Evolutionary conservation across 2,888 invertebrate genomes (phyloP).

Genomic region (Trissoscelio sp.): DNA sequence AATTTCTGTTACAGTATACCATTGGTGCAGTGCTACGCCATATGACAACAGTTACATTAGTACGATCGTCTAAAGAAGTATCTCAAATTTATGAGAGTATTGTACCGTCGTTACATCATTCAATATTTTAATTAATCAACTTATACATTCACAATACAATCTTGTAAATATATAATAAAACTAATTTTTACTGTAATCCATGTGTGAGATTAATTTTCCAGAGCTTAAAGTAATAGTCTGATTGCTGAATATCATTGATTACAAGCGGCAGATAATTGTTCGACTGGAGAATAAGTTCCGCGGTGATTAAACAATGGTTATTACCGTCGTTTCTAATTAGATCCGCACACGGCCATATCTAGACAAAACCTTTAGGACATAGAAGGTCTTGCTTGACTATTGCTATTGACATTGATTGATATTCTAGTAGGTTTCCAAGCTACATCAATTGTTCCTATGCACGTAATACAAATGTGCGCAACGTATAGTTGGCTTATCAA

Average conservation of each 20-base stretch:
- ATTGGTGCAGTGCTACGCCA: slow-evolving; percentile 71
- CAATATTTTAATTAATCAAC: not conserved
- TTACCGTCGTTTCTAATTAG: slow-evolving; percentile 56
- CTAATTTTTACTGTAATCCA: not conserved
- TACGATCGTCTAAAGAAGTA: slow-evolving; percentile 68
- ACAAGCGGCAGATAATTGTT: slow-evolving; percentile 9
- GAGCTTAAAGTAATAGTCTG: not conserved
- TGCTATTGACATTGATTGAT: slow-evolving; percentile 77
- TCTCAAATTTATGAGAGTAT: slow-evolving; percentile 65
- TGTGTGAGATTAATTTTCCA: not conserved
- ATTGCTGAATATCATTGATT: slow-evolving; percentile 1
- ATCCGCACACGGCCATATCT: slow-evolving; percentile 34
- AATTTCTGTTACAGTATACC: slow-evolving; percentile 72
- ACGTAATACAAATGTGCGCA: slow-evolving; percentile 40
- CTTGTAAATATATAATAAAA: not conserved
- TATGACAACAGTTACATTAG: slow-evolving; percentile 66
- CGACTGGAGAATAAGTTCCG: slow-evolving; percentile 20
- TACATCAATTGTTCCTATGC: slow-evolving; percentile 58
- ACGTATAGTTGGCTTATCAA: slow-evolving; percentile 40
- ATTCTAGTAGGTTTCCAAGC: slow-evolving; percentile 70
- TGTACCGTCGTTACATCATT: slow-evolving; percentile 35
- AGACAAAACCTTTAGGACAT: slow-evolving; percentile 63
- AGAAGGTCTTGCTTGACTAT: slow-evolving; percentile 63
- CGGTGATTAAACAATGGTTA: slow-evolving; percentile 56
- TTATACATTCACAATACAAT: not conserved